These are phyloP conservation scores for Sphecodes monilicornis DNA, from an alignment of 2,888 invertebrate species.

Conservation along the genomic window DNA sequence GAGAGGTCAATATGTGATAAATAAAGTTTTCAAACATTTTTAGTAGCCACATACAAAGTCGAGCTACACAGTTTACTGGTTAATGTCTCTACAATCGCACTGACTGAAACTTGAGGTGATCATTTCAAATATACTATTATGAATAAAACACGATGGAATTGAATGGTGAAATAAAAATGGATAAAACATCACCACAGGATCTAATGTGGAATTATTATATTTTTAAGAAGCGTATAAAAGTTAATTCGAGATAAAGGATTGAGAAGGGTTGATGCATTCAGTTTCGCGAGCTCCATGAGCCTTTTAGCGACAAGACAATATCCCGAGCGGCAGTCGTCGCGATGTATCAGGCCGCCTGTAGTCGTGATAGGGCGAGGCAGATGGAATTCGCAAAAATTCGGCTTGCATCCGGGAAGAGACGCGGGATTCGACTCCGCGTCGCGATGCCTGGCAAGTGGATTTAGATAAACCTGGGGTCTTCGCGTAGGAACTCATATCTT, in stretches of 20 bases:
- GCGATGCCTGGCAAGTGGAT: conserved; percentile 30
- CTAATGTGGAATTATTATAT: too few relatives aligned
- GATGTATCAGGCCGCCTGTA: conserved; percentile 17
- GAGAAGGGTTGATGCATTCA: neutral
- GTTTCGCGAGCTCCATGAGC: conserved; percentile 22
- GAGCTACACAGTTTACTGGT: too few relatives aligned
- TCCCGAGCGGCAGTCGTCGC: conserved; percentile 34
- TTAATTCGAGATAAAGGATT: neutral
- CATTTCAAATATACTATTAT: too few relatives aligned
- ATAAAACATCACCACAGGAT: neutral
- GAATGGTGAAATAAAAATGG: neutral
- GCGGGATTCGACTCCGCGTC: conserved; percentile 2
- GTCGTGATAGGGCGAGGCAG: conserved; percentile 60
- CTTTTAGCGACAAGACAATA: conserved; percentile 62
- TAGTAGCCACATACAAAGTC: too few relatives aligned
- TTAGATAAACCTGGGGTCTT: conserved; percentile 35
- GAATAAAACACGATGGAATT: neutral
- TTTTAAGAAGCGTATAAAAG: too few relatives aligned
- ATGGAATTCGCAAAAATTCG: conserved; percentile 63
- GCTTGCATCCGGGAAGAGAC: conserved; percentile 41
- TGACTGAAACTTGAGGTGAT: too few relatives aligned
- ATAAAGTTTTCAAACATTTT: too few relatives aligned
- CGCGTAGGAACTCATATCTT: neutral
- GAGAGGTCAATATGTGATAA: too few relatives aligned
- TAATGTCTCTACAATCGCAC: too few relatives aligned